Base-by-base conservation (phyloP, 2,888 invertebrate species). In the Oligia latruncula region DNA sequence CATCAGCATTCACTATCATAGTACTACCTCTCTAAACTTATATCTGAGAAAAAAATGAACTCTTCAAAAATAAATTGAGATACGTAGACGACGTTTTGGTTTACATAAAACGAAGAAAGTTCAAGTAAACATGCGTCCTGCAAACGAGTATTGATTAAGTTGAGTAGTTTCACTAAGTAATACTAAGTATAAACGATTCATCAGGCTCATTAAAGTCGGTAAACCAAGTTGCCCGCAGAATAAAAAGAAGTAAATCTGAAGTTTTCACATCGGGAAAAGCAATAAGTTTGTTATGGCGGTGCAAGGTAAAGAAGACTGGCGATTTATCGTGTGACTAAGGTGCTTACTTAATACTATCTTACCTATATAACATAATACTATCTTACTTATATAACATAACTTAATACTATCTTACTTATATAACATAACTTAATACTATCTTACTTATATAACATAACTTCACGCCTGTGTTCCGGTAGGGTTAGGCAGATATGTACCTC, bases 241-340 rank as follows among this genome's bases (percentile, higher is more conserved):
- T 93, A 93, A 94, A 93, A 92, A 89, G 85, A 90, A 92, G 90
- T 88, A 92, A 93, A 92, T 91, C 92, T 91, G 82, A 92, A 94
- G 92, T 94, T 93, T 94, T 92, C 92, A 91, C 92, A 91, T 91
- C 91, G 92, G 40, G 89, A 85, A 90, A 92, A 90, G 92, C 93
- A 92, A 92, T 92, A 93, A 93, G 91, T 91, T 92, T 87, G 82
- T 64, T 62, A 70, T 66, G 73, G 74, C 49, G 82, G 88, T 77
- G 13, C 82, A 90, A 91, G 89, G 58, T n/a, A 81, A 6, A 15
- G 74, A 55, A 60, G n/a, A 8, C 0, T 6, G 78, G 80, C 85
- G 81, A 64, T 62, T 49, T 70, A 68, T 3, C 2, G 15, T 20
- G 46, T 77, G 2, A 74, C 15, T 52, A 2, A 52, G 1, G 9